These are phyloP conservation scores for Polypedilum pembai DNA, from an alignment of 1,140 invertebrate genomes.

Conservation along the genomic window DNA sequence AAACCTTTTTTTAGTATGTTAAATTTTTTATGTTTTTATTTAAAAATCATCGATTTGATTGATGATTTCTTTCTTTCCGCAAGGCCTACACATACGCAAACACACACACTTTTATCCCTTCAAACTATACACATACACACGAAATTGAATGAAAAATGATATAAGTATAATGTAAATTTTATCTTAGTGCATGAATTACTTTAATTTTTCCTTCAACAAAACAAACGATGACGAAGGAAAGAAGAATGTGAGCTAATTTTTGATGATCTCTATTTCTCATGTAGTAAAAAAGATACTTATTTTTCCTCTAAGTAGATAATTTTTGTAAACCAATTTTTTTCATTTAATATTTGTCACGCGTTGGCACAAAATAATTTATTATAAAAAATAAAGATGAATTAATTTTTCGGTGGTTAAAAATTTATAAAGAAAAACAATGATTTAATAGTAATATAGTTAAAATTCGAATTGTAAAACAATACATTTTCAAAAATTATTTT, in stretches of 20 bases:
- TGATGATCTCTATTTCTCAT: no score
- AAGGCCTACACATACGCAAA: neutral
- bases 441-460: neutral
- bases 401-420: neutral
- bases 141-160: neutral
- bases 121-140: no score
- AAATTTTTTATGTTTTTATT: neutral
- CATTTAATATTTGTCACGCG: neutral
- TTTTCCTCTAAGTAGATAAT: no score
- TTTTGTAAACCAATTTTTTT: no score
- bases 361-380: slow-evolving; percentile 17
- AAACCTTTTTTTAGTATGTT: neutral
- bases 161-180: neutral
- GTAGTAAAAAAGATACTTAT: no score
- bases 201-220: neutral
- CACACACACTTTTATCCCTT: no score
- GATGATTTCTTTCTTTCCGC: slow-evolving; percentile 1
- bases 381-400: neutral
- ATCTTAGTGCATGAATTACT: neutral
- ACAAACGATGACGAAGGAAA: no score
- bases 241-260: no score
- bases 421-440: neutral
- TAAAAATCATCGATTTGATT: neutral
- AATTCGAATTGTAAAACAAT: neutral
- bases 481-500: slow-evolving; percentile 17